A percentile compares a stretch with the other conserved stretches of the same genome.
phyloP scores from a whole-genome alignment of 2,113 vertebrate genomes.

The Anas platyrhynchos region DNA sequence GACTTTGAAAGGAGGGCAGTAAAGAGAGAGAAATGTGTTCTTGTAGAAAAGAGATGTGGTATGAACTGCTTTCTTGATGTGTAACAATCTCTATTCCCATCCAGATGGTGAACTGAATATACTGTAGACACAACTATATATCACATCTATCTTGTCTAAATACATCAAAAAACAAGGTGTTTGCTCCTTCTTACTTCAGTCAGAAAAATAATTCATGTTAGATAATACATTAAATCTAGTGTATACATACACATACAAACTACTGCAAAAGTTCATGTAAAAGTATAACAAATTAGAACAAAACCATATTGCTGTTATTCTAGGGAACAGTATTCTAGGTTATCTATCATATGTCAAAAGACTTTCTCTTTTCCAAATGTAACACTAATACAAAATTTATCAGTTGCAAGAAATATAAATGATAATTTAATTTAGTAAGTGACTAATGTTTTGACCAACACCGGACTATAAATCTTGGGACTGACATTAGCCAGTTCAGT shows the following conservation, averaged over 20 bases:
- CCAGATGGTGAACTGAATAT: background rate
- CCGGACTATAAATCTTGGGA: background rate
- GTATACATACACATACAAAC: background rate
- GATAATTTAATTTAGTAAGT: background rate
- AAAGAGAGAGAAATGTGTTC: background rate
- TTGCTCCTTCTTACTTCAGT: background rate
- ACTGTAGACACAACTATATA: background rate
- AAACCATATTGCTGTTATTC: background rate
- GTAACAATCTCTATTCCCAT: background rate
- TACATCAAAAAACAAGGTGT: background rate
- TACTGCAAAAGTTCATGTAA: background rate
- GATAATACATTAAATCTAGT: background rate
- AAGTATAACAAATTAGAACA: background rate
- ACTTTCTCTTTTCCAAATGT: background rate
- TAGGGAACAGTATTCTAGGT: background rate
- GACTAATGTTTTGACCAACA: background rate
- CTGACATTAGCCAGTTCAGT: background rate
- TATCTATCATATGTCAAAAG: background rate
- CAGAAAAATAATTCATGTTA: background rate
- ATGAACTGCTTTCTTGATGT: background rate
- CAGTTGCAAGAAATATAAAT: background rate
- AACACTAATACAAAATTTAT: background rate
- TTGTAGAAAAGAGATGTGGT: background rate
- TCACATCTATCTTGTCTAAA: background rate
- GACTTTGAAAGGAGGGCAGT: background rate